These are phyloP conservation scores for Aspidoscelis tigris DNA, from an alignment of 2,113 vertebrate species.

Conservation along the genomic window DNA sequence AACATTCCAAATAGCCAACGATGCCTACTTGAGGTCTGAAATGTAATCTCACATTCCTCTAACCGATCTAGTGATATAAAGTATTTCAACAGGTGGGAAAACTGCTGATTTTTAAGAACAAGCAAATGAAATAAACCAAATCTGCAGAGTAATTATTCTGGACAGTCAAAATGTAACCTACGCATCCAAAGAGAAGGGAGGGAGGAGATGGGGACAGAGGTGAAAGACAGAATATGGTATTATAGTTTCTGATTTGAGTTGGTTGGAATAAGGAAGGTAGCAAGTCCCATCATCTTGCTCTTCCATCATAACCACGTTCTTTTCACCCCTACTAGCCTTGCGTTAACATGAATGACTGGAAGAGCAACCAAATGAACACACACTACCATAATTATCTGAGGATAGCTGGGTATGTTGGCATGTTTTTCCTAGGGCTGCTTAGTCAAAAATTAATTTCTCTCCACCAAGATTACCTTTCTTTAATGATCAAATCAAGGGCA, in stretches of 20 bases:
- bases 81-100: conserved; percentile 22
- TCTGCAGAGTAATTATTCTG: neutral
- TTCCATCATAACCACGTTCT: neutral
- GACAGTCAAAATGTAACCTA: neutral
- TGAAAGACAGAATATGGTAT: neutral
- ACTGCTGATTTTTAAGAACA: conserved; percentile 47
- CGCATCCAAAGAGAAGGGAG: neutral
- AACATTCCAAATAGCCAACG: conserved; percentile 8
- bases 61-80: conserved; percentile 41
- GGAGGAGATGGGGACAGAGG: neutral
- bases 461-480: neutral
- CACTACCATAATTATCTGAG: accelerated
- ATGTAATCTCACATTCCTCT: conserved; percentile 3
- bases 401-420: neutral
- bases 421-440: neutral
- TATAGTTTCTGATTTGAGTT: neutral
- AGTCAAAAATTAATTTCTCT: neutral
- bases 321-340: neutral
- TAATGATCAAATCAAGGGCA: neutral
- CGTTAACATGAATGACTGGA: neutral
- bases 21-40: neutral
- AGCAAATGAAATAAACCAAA: conserved; percentile 24
- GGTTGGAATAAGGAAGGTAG: conserved; percentile 8
- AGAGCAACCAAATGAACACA: no score
- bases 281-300: neutral